Base-by-base conservation (phyloP, 1,140 invertebrate genomes). In the Pristionchus pacificus region DNA sequence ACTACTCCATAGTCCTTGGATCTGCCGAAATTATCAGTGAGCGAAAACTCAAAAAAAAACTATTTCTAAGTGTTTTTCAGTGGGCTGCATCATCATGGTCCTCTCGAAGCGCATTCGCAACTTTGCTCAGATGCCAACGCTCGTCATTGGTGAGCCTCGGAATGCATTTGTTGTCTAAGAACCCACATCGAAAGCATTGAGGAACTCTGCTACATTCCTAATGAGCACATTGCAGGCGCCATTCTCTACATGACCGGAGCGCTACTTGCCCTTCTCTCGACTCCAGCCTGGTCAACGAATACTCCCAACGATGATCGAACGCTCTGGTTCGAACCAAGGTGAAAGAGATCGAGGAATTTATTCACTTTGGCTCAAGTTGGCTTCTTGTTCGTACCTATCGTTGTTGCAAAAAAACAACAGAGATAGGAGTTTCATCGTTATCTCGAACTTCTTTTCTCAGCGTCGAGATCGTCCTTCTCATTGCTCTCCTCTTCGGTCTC, bases 1-100 rank as follows among this genome's bases (percentile, higher is more conserved):
- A 65, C 33, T 72, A 72, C 64, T 65, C 63, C 60, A 32, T 60
- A 2, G 70, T 55, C 19, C 63, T 72, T 2, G 70, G 70, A 6
- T 10, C 58, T 3, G 70, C 63, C 60, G 70, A 72, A 25, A 72
- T 64, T 28, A 60, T 67, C 10, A 72, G 70, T 72, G 55, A 72
- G 70, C 38, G 38, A 49, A 49, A 49, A 49, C 38, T 10, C 6
- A 19, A 49, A 10, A 49, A 49, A 10, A 19, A 6, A 10, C 38
- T 49, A 49, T 10, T 49, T 49, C 19, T 49, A 6, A 10, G 38
- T 10, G 19, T 10, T 49, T 49, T 49, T 49, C 38, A 49, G 38
- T 49, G 38, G 38, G 38, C 6, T 49, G 6, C 19, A 10, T 49
- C 38, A 49, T 49, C 19, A 10, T 19, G 6, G 6, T 49, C 19